phyloP scores from a whole-genome alignment of 2,113 vertebrate genomes.

The Heterotilapia buettikoferi region DNA sequence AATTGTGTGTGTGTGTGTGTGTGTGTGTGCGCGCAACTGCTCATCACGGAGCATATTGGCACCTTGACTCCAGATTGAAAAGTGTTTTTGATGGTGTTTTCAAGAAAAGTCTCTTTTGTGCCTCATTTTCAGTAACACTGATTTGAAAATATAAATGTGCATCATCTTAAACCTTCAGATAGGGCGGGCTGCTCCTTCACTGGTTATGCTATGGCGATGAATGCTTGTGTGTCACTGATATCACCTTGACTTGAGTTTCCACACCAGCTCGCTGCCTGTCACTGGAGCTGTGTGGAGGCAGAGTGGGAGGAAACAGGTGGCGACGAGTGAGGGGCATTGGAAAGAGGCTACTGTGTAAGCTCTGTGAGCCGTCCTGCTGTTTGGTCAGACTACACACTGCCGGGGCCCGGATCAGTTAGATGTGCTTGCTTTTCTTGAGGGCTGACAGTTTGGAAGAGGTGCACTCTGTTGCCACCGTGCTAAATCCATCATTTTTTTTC shows the following conservation, averaged over 20 bases:
- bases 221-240: not conserved
- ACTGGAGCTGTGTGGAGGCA: not conserved
- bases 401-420: not conserved
- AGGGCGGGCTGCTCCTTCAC: not conserved
- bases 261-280: not conserved
- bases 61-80: not conserved
- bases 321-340: not conserved
- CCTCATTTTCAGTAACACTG: not conserved
- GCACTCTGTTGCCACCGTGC: not conserved
- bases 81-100: not conserved
- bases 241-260: not conserved
- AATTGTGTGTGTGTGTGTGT: not conserved
- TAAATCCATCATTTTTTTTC: not conserved
- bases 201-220: not conserved
- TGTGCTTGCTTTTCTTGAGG: not conserved
- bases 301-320: slow-evolving; percentile 9
- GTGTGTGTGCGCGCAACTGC: accelerated
- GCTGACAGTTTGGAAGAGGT: not conserved
- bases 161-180: not conserved
- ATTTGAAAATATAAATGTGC: not conserved
- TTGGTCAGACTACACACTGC: not conserved
- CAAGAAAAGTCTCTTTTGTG: not conserved
- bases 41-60: not conserved
- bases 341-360: not conserved
- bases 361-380: slow-evolving; percentile 17